Evolutionary conservation across 2,113 vertebrate genomes (phyloP), one percentile per base, ranked within the genome.

Genomic region (Semnopithecus entellus): DNA sequence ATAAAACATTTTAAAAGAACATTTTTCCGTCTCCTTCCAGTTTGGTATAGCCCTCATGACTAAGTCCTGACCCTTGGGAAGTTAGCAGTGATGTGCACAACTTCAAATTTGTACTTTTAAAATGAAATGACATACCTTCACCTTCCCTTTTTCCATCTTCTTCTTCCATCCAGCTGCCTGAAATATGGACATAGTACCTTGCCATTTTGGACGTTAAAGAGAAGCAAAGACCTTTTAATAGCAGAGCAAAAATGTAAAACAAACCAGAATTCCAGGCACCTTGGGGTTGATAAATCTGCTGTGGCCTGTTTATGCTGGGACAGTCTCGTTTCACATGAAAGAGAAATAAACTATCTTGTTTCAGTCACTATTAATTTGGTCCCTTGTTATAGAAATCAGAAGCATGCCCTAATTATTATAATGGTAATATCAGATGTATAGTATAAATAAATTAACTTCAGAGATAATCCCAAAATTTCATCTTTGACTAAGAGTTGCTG

Each of bases 211-310:
- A 80, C 11, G 35, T 64, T 43, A 82, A 86, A 43, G 38, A 95
- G n/a, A 45, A 91, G 30, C 38, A 89, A 82, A 94, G 78, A 25
- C n/a, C 68, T 92, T 92, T 85, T 72, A 76, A 40, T 75, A 85
- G 23, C 2, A 57, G 45, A 91, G 52, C 25, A 85, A 80, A 96
- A 73, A 22, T 61, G 22, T 40, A 45, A 61, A 68, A 80, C 43
- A 84, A 88, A 79, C 1, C 8, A 85, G 43, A 25, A 88, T 82
- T 91, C 27, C 55, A 84, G 66, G 48, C 3, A 61, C 32, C 14
- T n/a, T 81, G 17, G 32, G 55, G 13, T 43, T 88, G 50, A 87
- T 81, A 35, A 75, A 18, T 79, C 68, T 88, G 61, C 76, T 55
- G 1, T 70, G 81, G 9, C 35, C 32, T 73, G 59, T 38, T 88